Evolutionary conservation across 2,797 vertebrate genomes (phyloP).

Genomic region (Oophaga sylvatica): DNA sequence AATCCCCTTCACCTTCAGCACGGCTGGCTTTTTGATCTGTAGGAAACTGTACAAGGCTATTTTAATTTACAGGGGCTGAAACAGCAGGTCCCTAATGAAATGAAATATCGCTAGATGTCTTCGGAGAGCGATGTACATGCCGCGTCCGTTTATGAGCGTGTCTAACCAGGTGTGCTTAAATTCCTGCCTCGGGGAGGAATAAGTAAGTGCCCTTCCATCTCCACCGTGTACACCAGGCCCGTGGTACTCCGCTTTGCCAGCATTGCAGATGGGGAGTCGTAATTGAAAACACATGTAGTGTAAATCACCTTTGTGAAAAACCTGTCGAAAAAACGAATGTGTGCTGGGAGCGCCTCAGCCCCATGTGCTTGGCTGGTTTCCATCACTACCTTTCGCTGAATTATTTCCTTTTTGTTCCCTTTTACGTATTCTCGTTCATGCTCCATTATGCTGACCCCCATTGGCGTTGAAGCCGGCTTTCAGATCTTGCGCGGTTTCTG

Average conservation of each 20-base stretch:
- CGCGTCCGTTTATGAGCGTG: conserved; percentile 28
- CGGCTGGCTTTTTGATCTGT: not conserved
- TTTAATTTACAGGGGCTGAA: conserved; percentile 27
- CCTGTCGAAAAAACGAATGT: conserved; percentile 32
- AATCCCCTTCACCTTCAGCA: not conserved
- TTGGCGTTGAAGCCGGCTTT: conserved; percentile 38
- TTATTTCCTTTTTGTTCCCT: conserved; percentile 5
- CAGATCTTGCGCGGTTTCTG: conserved; percentile 36
- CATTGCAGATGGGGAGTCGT: conserved; percentile 35
- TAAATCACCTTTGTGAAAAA: conserved; percentile 48
- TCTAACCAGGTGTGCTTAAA: conserved; percentile 46
- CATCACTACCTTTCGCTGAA: conserved; percentile 8
- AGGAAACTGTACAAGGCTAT: conserved; percentile 6
- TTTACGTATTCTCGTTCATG: conserved; percentile 15
- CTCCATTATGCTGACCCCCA: conserved; percentile 32
- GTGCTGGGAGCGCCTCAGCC: conserved; percentile 22
- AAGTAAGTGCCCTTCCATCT: conserved; percentile 29
- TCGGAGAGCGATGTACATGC: conserved; percentile 20
- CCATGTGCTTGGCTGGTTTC: conserved; percentile 14
- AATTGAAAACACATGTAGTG: conserved; percentile 60
- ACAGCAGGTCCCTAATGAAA: conserved; percentile 27
- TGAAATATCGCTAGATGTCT: conserved; percentile 21
- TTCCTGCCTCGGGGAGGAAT: conserved; percentile 31
- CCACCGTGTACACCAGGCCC: not conserved
- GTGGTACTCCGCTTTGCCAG: not conserved